Conservation (phyloP, 2,888 invertebrate species). For the Nomada ruficornis region DNA sequence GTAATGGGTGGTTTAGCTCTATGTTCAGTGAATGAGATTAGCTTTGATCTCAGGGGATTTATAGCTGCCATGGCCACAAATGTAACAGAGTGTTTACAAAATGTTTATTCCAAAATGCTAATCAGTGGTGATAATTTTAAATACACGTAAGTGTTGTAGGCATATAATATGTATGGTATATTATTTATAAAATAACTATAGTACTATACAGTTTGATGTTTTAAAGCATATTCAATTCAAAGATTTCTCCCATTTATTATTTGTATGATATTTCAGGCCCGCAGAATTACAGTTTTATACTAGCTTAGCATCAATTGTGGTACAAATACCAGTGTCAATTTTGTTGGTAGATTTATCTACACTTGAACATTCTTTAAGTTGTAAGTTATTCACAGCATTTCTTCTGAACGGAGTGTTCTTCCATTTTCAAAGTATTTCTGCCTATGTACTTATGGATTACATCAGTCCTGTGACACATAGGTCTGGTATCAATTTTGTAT, state of each 20-base stretch:
- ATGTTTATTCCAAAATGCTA: slow-evolving; percentile 91
- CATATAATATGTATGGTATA: not conserved
- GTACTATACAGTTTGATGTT: too few species aligned
- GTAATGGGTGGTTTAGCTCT: slow-evolving; percentile 91
- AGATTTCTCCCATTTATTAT: not conserved
- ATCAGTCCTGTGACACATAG: slow-evolving; percentile 93
- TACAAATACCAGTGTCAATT: slow-evolving; percentile 90
- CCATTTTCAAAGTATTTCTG: slow-evolving; percentile 92
- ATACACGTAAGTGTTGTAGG: slow-evolving; percentile 87
- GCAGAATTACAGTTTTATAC: slow-evolving; percentile 93
- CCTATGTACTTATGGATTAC: slow-evolving; percentile 92
- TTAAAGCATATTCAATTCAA: not conserved
- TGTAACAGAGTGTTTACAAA: slow-evolving; percentile 91
- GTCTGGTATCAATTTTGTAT: slow-evolving; percentile 79
- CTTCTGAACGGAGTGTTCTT: slow-evolving; percentile 90
- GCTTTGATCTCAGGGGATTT: slow-evolving; percentile 90
- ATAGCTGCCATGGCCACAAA: slow-evolving; percentile 91
- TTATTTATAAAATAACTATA: not conserved
- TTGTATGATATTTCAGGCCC: slow-evolving; percentile 85
- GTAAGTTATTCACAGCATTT: slow-evolving; percentile 86
- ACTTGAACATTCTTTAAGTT: slow-evolving; percentile 85
- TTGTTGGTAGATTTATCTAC: slow-evolving; percentile 88
- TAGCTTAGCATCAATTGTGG: slow-evolving; percentile 89
- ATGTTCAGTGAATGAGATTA: slow-evolving; percentile 91
- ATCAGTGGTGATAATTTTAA: slow-evolving; percentile 90